Percentiles rank a stretch among this genome's conserved stretches.
phyloP scores from a whole-genome alignment of 2,797 vertebrate species.

The Bradypus variegatus region DNA sequence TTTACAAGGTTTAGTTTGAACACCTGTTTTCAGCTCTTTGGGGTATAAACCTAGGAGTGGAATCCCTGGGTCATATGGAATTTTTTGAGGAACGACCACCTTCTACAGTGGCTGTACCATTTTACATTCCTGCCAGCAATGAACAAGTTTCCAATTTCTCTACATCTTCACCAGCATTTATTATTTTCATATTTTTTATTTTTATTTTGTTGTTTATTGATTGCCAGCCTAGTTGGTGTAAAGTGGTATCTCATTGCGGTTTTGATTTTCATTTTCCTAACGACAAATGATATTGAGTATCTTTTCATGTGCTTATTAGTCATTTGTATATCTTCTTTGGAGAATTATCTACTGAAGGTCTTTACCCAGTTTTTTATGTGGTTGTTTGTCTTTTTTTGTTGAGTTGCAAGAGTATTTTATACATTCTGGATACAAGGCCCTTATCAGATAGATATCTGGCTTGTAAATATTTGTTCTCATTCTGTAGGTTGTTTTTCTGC shows the following conservation, averaged over 20 bases:
- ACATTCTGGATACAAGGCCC: background rate
- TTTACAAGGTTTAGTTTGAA: background rate
- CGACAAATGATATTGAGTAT: background rate
- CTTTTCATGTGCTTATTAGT: background rate
- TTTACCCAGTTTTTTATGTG: background rate
- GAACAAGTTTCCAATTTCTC: background rate
- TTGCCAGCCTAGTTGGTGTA: too few species aligned
- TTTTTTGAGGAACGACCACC: background rate
- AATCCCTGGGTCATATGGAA: background rate
- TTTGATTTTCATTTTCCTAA: background rate
- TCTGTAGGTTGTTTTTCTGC: background rate
- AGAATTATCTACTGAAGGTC: background rate
- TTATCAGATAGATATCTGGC: background rate
- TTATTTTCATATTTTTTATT: too few species aligned
- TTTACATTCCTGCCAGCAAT: background rate
- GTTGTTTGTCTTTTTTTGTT: background rate
- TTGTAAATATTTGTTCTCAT: background rate
- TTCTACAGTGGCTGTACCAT: background rate
- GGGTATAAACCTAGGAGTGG: background rate
- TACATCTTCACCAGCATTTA: background rate
- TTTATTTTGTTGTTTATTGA: too few species aligned
- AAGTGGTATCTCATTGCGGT: background rate
- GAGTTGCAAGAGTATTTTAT: background rate
- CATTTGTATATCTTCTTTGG: background rate
- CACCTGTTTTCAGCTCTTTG: background rate